Percentiles rank a stretch among this genome's conserved stretches.
These are phyloP conservation scores for Apocheima hispidaria DNA, from an alignment of 2,888 invertebrate species.

Conservation along the genomic window DNA sequence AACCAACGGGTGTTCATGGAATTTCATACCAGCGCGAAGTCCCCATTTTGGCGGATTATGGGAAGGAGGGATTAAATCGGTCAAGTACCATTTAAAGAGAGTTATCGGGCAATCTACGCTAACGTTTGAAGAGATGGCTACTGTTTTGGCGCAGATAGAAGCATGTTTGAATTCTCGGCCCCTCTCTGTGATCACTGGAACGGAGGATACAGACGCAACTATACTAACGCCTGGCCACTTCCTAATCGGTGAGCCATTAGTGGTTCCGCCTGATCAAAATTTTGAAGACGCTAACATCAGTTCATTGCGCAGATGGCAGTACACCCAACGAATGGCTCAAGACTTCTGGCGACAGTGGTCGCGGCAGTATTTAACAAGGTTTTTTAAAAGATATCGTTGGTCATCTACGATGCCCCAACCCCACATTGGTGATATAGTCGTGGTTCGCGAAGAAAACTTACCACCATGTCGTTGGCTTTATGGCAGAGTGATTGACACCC, in stretches of 20 bases:
- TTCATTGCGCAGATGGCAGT: not conserved
- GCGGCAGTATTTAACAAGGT: not conserved
- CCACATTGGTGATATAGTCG: not conserved
- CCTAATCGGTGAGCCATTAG: not conserved
- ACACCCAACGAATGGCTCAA: not conserved
- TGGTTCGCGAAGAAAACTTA: not conserved
- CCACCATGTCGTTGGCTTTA: not conserved
- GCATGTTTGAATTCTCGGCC: not conserved
- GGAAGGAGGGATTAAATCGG: conserved; percentile 1
- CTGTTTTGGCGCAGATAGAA: not conserved
- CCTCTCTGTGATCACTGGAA: not conserved
- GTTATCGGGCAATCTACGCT: not conserved
- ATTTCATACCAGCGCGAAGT: not conserved
- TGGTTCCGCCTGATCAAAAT: not conserved
- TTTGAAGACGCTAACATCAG: not conserved
- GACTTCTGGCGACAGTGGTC: not conserved
- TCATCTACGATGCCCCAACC: not conserved
- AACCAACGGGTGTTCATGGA: not conserved
- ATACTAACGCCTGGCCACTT: not conserved
- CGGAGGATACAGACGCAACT: not conserved
- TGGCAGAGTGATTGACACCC: not conserved
- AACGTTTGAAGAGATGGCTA: not conserved
- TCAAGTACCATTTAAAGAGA: not conserved
- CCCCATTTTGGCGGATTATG: conserved; percentile 1
- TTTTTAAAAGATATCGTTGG: not conserved